Percentiles rank a stretch among this genome's conserved stretches.
These are phyloP conservation scores for Grantiella picta DNA, from an alignment of 2,113 vertebrate genomes.

Conservation along the genomic window DNA sequence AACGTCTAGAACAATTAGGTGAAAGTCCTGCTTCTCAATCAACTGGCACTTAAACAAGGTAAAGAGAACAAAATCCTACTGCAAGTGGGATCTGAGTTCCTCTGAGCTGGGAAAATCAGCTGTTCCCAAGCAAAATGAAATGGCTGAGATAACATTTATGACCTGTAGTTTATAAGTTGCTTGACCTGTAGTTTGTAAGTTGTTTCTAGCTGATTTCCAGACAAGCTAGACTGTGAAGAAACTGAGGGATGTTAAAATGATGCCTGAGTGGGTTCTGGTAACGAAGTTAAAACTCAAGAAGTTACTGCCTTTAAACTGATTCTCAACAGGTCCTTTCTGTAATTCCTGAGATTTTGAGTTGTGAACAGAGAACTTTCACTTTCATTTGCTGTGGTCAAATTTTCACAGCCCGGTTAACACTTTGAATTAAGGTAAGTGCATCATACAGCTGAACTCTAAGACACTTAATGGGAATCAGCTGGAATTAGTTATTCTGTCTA, in stretches of 20 bases:
- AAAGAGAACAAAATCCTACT: background rate
- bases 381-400: background rate
- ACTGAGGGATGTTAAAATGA: background rate
- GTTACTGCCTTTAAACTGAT: background rate
- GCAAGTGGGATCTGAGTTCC: background rate
- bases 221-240: background rate
- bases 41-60: background rate
- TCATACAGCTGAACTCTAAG: background rate
- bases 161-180: background rate
- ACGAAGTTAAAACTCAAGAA: background rate
- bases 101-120: background rate
- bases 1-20: background rate
- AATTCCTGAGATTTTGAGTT: background rate
- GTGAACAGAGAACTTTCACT: background rate
- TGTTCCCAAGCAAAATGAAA: background rate
- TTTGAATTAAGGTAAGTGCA: background rate
- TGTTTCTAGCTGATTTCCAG: background rate
- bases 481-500: background rate
- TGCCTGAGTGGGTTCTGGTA: background rate
- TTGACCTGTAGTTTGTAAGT: background rate
- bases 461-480: background rate
- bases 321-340: background rate
- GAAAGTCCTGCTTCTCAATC: background rate
- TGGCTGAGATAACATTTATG: background rate
- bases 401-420: background rate